Evolutionary conservation across 2,888 invertebrate genomes (phyloP).

Genomic region (Cotesia congregata): DNA sequence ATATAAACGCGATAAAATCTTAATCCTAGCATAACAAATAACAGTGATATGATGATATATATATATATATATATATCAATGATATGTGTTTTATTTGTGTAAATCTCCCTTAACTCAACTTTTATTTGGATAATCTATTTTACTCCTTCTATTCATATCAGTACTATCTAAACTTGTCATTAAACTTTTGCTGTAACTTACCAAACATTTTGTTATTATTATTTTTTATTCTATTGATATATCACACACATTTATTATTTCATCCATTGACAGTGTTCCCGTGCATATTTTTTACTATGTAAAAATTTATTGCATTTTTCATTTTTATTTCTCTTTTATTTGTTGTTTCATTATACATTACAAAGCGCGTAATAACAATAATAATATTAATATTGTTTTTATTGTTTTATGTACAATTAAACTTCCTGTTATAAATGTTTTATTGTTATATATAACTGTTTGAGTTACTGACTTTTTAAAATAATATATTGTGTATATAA

Average conservation of each 20-base stretch:
- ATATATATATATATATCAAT: constrained; percentile 4
- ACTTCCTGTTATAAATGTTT: neutral
- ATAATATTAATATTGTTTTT: neutral
- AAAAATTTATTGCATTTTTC: neutral
- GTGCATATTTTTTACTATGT: neutral
- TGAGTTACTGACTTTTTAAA: neutral
- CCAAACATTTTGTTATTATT: neutral
- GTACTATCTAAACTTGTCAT: neutral
- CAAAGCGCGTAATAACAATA: neutral
- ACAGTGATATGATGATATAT: neutral
- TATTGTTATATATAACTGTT: neutral
- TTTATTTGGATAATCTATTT: neutral
- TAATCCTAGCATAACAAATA: neutral
- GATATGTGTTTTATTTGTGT: constrained; percentile 9
- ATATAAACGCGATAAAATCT: neutral
- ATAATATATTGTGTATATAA: no score
- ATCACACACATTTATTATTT: constrained; percentile 2
- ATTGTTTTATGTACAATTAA: neutral
- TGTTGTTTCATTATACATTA: neutral
- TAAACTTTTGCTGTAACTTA: constrained; percentile 1
- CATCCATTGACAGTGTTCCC: neutral
- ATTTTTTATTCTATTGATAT: neutral
- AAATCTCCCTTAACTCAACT: neutral
- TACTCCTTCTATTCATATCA: neutral
- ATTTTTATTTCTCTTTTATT: neutral